Evolutionary conservation across 2,797 vertebrate species (phyloP), one percentile per base, ranked within the genome.

Genomic region (Helarctos malayanus): DNA sequence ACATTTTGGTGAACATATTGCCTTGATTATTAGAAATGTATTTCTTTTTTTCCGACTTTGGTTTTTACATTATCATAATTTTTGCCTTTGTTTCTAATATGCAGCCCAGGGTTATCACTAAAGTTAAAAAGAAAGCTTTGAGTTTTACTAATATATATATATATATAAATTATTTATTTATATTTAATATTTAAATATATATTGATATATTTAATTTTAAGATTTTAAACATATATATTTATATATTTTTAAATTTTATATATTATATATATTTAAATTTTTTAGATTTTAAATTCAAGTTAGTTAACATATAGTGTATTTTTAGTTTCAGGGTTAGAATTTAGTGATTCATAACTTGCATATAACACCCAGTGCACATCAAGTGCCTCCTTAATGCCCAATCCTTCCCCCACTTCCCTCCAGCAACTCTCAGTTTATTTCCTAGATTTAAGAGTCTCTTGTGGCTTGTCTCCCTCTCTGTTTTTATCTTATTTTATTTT

Each of bases 21-120:
- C 7, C 38, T 80, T 93, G 61, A 69, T 83, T 92, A 63, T 75
- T 91, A 85, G 56, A 86, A 93, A 91, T 47, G 1, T 35, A 83
- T 95, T 95, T 80, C 3, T 79, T 59, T 61, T 93, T 87, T 49
- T 81, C 81, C 38, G 88, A 19, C 71, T 10, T 86, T 92, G 83
- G 52, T 83, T 87, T 86, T 86, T 76, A 75, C 16, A 76, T 85
- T 27, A 79, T 52, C 13, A 11, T 71, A 73, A 90, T 76, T 91
- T 97, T 95, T 12, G 56, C 7, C 35, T 81, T 95, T 90, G n/a
- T 89, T 91, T 85, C 52, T 91, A 89, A 78, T 65, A 81, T 35
- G 45, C 47, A 94, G 57, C 12, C 3, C 71, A 75, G 95, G 4
- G 12, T 52, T 92, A 54, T n/a, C 6, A n/a, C 23, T 12, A 84